These are phyloP conservation scores for Hemicrepidius hirtus DNA, from an alignment of 2,888 invertebrate genomes.

Conservation along the genomic window DNA sequence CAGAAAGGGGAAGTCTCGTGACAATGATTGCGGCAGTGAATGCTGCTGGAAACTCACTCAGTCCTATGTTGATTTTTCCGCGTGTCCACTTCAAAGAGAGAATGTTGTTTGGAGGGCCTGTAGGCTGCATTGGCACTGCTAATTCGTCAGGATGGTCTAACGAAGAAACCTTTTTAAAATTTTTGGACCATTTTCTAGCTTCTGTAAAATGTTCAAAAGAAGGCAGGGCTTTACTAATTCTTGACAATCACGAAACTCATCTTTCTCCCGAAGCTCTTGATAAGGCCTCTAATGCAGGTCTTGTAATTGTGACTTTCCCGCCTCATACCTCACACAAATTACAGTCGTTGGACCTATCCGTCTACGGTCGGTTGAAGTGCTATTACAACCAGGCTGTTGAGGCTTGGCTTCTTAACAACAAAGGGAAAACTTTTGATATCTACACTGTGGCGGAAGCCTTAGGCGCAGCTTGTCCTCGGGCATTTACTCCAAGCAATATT, in stretches of 20 bases:
- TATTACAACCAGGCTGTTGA: background rate
- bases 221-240: background rate
- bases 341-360: too few relatives aligned
- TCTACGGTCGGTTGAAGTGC: background rate
- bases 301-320: too few relatives aligned
- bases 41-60: constrained; percentile 65
- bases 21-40: constrained; percentile 64
- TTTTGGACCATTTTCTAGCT: constrained; percentile 9
- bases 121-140: constrained; percentile 15
- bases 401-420: constrained; percentile 6
- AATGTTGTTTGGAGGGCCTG: constrained; percentile 3
- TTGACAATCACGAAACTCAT: constrained; percentile 16
- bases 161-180: constrained; percentile 7
- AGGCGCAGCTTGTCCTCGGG: background rate
- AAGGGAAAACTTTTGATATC: constrained; percentile 27
- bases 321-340: too few relatives aligned
- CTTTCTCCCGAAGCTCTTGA: background rate
- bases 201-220: constrained; percentile 9
- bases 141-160: constrained; percentile 12
- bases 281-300: too few relatives aligned
- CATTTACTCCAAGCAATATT: too few relatives aligned
- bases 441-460: constrained; percentile 22
- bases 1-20: too few relatives aligned
- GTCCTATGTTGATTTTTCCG: constrained; percentile 21
- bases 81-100: constrained; percentile 24